These are phyloP conservation scores for Peromyscus polionotus DNA, from an alignment of 2,113 vertebrate genomes.

Conservation along the genomic window DNA sequence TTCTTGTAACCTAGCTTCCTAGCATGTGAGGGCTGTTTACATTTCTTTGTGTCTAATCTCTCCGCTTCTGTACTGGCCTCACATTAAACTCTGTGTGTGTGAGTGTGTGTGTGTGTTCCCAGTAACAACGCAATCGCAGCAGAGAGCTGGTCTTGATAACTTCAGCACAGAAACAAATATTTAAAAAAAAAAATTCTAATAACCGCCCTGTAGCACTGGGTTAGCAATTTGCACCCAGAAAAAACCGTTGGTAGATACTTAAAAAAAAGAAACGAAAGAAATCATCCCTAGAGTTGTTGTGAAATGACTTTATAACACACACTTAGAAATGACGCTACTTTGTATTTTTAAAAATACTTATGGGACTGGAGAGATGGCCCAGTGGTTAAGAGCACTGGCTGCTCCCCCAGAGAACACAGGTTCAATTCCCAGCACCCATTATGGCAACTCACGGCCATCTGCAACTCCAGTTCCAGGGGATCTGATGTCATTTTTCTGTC, in stretches of 20 bases:
- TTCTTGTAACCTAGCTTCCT: conserved; percentile 91
- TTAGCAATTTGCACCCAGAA: conserved; percentile 50
- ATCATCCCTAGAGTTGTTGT: conserved; percentile 52
- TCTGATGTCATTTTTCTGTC: background rate
- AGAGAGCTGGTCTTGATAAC: conserved; percentile 85
- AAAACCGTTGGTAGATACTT: conserved; percentile 14
- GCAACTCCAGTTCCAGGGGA: background rate
- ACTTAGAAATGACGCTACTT: conserved; percentile 79
- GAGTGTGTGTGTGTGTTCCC: conserved; percentile 55
- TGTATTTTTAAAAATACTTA: conserved; percentile 79
- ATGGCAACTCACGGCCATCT: background rate
- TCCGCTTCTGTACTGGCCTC: conserved; percentile 87
- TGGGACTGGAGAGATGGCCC: background rate
- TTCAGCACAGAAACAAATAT: conserved; percentile 81
- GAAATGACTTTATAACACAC: conserved; percentile 68
- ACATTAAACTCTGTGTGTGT: conserved; percentile 82
- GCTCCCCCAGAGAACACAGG: background rate
- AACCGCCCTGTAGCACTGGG: conserved; percentile 53
- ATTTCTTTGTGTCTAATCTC: conserved; percentile 91
- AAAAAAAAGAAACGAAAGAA: background rate
- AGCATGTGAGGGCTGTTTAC: conserved; percentile 92
- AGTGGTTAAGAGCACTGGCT: background rate
- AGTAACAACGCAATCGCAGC: conserved; percentile 87
- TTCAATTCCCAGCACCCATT: background rate
- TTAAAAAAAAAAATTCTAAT: background rate